These are phyloP conservation scores for Marmota flaviventris DNA, from an alignment of 2,113 vertebrate genomes.

Conservation along the genomic window DNA sequence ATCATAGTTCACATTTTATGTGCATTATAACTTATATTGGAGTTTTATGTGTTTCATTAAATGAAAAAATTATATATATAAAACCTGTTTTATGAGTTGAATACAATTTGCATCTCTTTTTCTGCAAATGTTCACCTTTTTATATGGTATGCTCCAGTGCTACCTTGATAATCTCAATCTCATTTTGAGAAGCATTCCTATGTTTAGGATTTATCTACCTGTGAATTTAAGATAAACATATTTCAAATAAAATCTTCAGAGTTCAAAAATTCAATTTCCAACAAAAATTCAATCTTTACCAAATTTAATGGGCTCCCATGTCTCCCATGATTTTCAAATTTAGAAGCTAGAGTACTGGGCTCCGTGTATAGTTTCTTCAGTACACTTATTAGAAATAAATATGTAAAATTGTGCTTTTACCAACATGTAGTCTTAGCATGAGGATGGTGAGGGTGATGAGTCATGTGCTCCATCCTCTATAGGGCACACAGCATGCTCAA, in stretches of 20 bases:
- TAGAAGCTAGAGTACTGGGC: not conserved
- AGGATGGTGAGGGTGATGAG: not conserved
- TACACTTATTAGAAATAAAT: not conserved
- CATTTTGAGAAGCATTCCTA: not conserved
- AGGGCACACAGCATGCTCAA: not conserved
- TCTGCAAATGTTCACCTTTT: not conserved
- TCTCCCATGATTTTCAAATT: not conserved
- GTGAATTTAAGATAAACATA: not conserved
- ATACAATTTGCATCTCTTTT: slow-evolving; percentile 5
- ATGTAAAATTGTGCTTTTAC: not conserved
- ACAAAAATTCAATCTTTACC: slow-evolving; percentile 4
- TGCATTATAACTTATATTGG: not conserved
- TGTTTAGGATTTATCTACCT: slow-evolving; percentile 9
- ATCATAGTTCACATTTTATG: slow-evolving; percentile 15
- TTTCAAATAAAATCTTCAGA: slow-evolving; percentile 28
- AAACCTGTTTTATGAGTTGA: not conserved
- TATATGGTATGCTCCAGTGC: not conserved
- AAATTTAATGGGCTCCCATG: not conserved
- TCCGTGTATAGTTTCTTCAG: not conserved
- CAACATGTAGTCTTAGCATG: not conserved
- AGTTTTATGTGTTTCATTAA: slow-evolving; percentile 20
- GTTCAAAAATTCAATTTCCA: slow-evolving; percentile 29
- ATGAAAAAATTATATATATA: not conserved
- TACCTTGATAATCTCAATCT: not conserved
- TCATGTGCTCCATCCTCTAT: not conserved